A percentile compares a stretch with the other conserved stretches of the same genome.
Conservation (phyloP, 2,888 invertebrate species). For the Lymantria dispar region DNA sequence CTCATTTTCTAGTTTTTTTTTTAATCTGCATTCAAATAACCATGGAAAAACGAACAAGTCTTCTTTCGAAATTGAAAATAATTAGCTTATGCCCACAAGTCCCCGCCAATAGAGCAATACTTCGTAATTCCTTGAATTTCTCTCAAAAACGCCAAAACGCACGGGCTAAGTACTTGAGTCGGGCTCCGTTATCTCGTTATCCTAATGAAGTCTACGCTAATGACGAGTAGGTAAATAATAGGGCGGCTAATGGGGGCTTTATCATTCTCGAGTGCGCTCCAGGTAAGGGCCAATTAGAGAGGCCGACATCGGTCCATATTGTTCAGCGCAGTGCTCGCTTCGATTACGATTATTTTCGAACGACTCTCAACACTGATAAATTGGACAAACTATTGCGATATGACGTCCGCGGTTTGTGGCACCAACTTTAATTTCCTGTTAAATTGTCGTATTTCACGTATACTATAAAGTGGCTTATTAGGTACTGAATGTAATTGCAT, state of each 20-base stretch:
- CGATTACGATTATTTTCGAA: slow-evolving; percentile 81
- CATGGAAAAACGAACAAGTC: slow-evolving; percentile 34
- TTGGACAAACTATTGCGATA: slow-evolving; percentile 80
- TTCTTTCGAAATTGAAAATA: slow-evolving; percentile 45
- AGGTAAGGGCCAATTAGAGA: slow-evolving; percentile 83
- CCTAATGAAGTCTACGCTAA: slow-evolving; percentile 83
- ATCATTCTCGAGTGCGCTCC: slow-evolving; percentile 82
- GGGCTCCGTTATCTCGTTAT: slow-evolving; percentile 81
- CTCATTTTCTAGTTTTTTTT: slow-evolving; percentile 43
- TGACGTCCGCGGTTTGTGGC: slow-evolving; percentile 71
- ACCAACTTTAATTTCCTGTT: slow-evolving; percentile 66
- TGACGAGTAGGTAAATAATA: slow-evolving; percentile 83
- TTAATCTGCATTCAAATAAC: too few relatives aligned
- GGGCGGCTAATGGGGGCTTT: slow-evolving; percentile 82
- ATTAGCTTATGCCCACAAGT: slow-evolving; percentile 56
- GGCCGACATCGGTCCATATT: slow-evolving; percentile 80
- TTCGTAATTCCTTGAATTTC: slow-evolving; percentile 53
- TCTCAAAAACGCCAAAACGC: slow-evolving; percentile 72
- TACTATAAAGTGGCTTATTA: slow-evolving; percentile 36
- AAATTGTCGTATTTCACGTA: slow-evolving; percentile 55
- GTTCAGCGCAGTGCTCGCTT: slow-evolving; percentile 76
- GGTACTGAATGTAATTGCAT: slow-evolving; percentile 38
- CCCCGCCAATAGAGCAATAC: slow-evolving; percentile 43
- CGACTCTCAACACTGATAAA: slow-evolving; percentile 77
- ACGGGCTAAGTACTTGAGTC: slow-evolving; percentile 57